phyloP scores from a whole-genome alignment of 2,113 vertebrate genomes.

The Pithys albifrons region DNA sequence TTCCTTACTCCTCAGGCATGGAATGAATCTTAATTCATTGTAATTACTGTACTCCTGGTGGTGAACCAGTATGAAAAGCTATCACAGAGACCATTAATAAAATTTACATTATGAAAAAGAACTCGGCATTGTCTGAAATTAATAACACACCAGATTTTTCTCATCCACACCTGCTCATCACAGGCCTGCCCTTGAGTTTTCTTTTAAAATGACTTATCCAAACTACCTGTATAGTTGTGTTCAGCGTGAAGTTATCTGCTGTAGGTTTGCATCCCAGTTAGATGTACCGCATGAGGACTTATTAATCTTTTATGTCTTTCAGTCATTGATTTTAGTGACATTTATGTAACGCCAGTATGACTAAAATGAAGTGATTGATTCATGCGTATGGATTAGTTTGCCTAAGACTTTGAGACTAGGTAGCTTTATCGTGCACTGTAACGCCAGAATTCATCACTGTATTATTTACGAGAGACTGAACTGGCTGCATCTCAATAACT shows the following conservation, averaged over 20 bases:
- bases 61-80: conserved; percentile 50
- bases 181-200: conserved; percentile 33
- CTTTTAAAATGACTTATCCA: conserved; percentile 32
- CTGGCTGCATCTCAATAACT: conserved; percentile 60
- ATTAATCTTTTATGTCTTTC: conserved; percentile 11
- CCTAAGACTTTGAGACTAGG: conserved; percentile 47
- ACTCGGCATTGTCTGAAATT: conserved; percentile 28
- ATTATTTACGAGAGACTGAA: conserved; percentile 63
- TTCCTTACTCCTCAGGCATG: conserved; percentile 65
- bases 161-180: neutral
- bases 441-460: conserved; percentile 54
- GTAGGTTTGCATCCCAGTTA: conserved; percentile 14
- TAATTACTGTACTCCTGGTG: conserved; percentile 63
- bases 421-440: conserved; percentile 61
- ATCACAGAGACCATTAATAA: conserved; percentile 62
- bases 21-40: conserved; percentile 62
- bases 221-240: neutral
- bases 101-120: conserved; percentile 59
- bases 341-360: conserved; percentile 25
- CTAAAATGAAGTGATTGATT: conserved; percentile 62
- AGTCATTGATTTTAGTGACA: conserved; percentile 44
- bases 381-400: conserved; percentile 51
- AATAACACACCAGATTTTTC: conserved; percentile 20
- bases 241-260: neutral
- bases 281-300: neutral